phyloP scores from a whole-genome alignment of 1,140 invertebrate genomes.

The Mya arenaria region DNA sequence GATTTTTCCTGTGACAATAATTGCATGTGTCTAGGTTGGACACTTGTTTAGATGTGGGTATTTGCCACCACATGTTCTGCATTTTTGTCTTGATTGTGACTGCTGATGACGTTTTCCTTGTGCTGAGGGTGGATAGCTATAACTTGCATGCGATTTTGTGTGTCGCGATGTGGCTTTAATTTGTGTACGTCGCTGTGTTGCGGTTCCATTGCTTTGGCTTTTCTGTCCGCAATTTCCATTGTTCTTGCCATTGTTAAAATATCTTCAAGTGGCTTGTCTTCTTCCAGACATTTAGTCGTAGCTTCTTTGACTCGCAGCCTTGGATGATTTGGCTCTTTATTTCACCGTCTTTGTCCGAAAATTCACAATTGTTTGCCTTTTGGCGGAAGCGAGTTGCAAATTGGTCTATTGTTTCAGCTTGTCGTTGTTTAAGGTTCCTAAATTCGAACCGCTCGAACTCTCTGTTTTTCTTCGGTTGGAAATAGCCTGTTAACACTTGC shows the following conservation, averaged over 20 bases:
- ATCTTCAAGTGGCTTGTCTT: not conserved
- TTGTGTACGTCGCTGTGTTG: not conserved
- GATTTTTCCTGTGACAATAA: no score
- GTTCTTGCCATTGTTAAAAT: not conserved
- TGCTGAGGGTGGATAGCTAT: not conserved
- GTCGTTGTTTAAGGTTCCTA: no score
- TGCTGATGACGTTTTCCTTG: not conserved
- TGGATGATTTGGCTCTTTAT: not conserved
- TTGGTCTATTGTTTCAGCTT: no score
- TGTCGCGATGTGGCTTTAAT: not conserved
- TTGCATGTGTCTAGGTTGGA: slow-evolving; percentile 4
- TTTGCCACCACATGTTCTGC: slow-evolving; percentile 7
- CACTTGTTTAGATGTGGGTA: slow-evolving; percentile 9
- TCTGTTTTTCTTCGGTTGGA: no score
- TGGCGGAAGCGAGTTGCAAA: no score
- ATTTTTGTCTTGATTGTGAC: slow-evolving; percentile 16
- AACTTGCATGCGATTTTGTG: no score
- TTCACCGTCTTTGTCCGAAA: not conserved
- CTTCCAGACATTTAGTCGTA: slow-evolving; percentile 19
- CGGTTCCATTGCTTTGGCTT: no score
- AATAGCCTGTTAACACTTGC: no score
- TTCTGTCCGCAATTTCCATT: not conserved
- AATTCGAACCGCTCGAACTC: no score
- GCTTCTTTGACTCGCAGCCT: no score
- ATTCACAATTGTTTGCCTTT: not conserved